Percentiles rank a stretch among this genome's conserved stretches.
Evolutionary conservation across 2,888 invertebrate genomes (phyloP).

Genomic region (Tholera decimalis): DNA sequence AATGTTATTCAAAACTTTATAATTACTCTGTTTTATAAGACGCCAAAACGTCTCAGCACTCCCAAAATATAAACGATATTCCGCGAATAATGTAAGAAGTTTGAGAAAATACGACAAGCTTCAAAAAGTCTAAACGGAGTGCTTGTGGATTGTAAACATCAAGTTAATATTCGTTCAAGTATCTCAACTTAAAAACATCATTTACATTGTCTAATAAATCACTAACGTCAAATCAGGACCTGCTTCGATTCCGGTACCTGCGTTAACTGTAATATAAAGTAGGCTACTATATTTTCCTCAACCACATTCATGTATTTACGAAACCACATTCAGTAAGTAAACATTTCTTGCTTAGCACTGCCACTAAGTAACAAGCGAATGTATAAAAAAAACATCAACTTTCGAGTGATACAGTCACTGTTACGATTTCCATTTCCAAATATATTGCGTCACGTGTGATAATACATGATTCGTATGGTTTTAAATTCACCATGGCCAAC

Average conservation of each 20-base stretch:
- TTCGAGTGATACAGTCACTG: slow-evolving; percentile 48
- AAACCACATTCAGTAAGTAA: slow-evolving; percentile 34
- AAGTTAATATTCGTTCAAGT: slow-evolving; percentile 44
- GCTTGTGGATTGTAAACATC: slow-evolving; percentile 52
- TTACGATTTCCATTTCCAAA: slow-evolving; percentile 51
- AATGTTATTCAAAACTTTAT: slow-evolving; percentile 44
- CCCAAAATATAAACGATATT: slow-evolving; percentile 53
- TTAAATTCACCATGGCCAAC: slow-evolving; percentile 54
- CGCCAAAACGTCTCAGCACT: slow-evolving; percentile 33
- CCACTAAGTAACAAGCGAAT: slow-evolving; percentile 16
- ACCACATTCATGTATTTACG: slow-evolving; percentile 12
- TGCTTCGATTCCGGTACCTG: neutral
- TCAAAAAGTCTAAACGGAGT: slow-evolving; percentile 50
- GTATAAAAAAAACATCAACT: slow-evolving; percentile 35
- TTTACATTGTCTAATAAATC: slow-evolving; percentile 41
- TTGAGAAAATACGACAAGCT: slow-evolving; percentile 60
- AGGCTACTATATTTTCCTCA: slow-evolving; percentile 17
- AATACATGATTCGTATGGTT: slow-evolving; percentile 43
- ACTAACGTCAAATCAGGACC: slow-evolving; percentile 23
- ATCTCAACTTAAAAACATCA: slow-evolving; percentile 49
- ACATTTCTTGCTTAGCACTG: slow-evolving; percentile 30
- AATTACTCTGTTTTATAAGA: slow-evolving; percentile 53
- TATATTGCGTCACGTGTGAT: slow-evolving; percentile 55
- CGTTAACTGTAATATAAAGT: slow-evolving; percentile 25
- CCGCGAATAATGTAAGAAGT: slow-evolving; percentile 58